A percentile compares a stretch with the other conserved stretches of the same genome.
These are phyloP conservation scores for Leucosticte australis DNA, from an alignment of 2,113 vertebrate genomes.

Conservation along the genomic window DNA sequence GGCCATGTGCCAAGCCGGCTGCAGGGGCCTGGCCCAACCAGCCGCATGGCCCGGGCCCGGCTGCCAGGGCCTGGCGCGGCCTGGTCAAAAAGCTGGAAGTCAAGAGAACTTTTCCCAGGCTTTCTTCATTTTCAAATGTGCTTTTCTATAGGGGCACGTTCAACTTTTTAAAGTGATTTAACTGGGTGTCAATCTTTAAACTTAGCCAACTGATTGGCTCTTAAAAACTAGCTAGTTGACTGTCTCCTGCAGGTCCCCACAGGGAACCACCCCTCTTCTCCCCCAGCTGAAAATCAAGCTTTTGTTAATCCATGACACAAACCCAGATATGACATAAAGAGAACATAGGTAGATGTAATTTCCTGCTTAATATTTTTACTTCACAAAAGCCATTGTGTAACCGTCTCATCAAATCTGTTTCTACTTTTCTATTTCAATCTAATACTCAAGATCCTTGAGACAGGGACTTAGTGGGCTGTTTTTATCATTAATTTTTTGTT, in stretches of 20 bases:
- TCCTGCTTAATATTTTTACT: not conserved
- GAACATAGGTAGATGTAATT: not conserved
- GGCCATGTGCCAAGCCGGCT: fast-evolving
- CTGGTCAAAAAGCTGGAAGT: not conserved
- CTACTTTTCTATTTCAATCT: not conserved
- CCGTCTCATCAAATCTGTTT: not conserved
- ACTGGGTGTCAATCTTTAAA: not conserved
- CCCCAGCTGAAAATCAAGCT: not conserved
- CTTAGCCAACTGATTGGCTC: not conserved
- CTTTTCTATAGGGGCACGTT: not conserved
- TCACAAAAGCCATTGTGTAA: not conserved
- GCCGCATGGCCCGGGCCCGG: fast-evolving
- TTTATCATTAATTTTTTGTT: not conserved
- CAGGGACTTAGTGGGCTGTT: not conserved
- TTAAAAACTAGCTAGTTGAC: not conserved
- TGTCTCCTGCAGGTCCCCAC: not conserved
- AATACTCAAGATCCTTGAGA: not conserved
- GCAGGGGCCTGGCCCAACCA: not conserved
- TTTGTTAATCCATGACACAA: not conserved
- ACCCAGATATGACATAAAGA: not conserved
- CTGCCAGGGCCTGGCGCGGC: not conserved
- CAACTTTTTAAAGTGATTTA: not conserved
- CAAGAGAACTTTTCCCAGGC: not conserved
- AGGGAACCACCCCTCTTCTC: not conserved
- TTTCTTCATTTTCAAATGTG: not conserved